Conservation (phyloP, 2,797 vertebrate genomes). For the Semotilus atromaculatus region DNA sequence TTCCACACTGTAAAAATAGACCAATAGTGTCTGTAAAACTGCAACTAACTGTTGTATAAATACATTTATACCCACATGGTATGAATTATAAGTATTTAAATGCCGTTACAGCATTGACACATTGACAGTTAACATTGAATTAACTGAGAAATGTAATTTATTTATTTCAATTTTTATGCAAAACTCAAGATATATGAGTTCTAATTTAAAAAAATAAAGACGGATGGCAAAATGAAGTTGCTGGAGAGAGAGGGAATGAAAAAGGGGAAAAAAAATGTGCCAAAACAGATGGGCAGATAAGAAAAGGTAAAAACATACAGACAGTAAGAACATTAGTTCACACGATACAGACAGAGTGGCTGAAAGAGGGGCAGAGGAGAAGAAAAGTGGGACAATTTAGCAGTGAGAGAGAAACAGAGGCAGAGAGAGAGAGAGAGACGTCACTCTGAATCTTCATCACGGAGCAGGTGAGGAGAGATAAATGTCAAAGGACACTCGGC, state of each 20-base stretch:
- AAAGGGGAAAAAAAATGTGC: background rate
- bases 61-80: background rate
- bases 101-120: too few species aligned
- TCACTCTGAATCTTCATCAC: constrained; percentile 73
- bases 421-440: constrained; percentile 54
- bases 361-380: constrained; percentile 9
- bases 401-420: constrained; percentile 47
- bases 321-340: constrained; percentile 1
- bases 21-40: background rate
- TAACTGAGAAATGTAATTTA: background rate
- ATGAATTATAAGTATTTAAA: background rate
- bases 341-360: constrained; percentile 11
- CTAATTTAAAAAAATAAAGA: background rate
- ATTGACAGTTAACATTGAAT: background rate
- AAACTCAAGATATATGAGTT: background rate
- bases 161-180: background rate
- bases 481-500: constrained; percentile 79
- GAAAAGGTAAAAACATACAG: background rate
- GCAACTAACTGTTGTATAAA: too few species aligned
- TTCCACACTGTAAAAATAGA: background rate
- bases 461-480: constrained; percentile 79
- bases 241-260: background rate
- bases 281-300: background rate
- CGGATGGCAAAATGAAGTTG: background rate
- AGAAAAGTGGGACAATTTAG: constrained; percentile 18